These are phyloP conservation scores for Epinephelus moara DNA, from an alignment of 2,113 vertebrate species.

Conservation along the genomic window DNA sequence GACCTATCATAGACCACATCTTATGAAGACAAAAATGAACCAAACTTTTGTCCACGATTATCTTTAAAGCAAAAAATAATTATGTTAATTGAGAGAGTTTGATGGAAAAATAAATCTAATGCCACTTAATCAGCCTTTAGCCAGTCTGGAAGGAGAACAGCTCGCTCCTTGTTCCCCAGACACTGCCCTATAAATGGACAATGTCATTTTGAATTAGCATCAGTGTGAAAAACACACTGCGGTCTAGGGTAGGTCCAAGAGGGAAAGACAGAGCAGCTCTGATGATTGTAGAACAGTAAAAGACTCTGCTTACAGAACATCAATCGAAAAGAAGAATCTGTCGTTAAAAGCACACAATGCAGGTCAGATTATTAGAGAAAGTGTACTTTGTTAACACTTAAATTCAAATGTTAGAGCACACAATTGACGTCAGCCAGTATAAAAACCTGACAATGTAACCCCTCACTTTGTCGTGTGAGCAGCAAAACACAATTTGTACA, in stretches of 20 bases:
- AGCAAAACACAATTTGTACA: slow-evolving; percentile 18
- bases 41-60: not conserved
- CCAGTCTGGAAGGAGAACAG: slow-evolving; percentile 35
- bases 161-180: slow-evolving; percentile 45
- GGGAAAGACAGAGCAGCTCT: slow-evolving; percentile 78
- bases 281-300: slow-evolving; percentile 76
- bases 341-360: slow-evolving; percentile 64
- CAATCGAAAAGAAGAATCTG: slow-evolving; percentile 72
- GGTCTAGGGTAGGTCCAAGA: slow-evolving; percentile 84
- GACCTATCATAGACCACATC: slow-evolving; percentile 84
- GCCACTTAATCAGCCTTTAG: slow-evolving; percentile 25
- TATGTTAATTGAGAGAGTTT: slow-evolving; percentile 1
- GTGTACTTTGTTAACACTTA: slow-evolving; percentile 2
- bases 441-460: slow-evolving; percentile 32
- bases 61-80: not conserved
- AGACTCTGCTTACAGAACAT: slow-evolving; percentile 70
- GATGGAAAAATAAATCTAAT: not conserved
- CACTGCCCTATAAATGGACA: slow-evolving; percentile 48
- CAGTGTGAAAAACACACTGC: slow-evolving; percentile 50
- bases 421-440: slow-evolving; percentile 42
- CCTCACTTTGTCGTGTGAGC: not conserved
- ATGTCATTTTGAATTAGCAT: slow-evolving; percentile 60
- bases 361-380: slow-evolving; percentile 46
- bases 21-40: not conserved
- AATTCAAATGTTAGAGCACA: slow-evolving; percentile 39